These are phyloP conservation scores for Heteropelma amictum DNA, from an alignment of 2,888 invertebrate genomes.

Conservation along the genomic window DNA sequence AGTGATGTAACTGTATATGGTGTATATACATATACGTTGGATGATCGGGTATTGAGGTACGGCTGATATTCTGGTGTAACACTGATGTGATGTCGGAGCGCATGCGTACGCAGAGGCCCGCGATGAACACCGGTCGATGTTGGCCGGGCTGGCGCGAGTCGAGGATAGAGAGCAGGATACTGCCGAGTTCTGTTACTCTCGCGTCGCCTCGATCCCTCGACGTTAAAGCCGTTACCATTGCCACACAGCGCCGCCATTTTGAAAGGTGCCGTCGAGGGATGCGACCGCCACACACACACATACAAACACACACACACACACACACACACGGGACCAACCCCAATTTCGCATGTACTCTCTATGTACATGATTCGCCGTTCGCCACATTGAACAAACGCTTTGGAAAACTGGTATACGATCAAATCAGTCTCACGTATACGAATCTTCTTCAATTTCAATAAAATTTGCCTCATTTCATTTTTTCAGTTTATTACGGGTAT, in stretches of 20 bases:
- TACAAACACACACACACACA: too few species aligned
- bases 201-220: conserved; percentile 64
- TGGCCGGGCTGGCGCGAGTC: conserved; percentile 74
- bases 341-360: not conserved
- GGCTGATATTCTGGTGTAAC: conserved; percentile 71
- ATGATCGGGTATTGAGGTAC: conserved; percentile 34
- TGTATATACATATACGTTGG: not conserved
- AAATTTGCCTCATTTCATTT: too few species aligned
- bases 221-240: conserved; percentile 55
- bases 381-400: not conserved
- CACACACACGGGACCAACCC: conserved; percentile 40
- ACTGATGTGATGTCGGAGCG: conserved; percentile 66
- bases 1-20: too few species aligned
- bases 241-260: conserved; percentile 67
- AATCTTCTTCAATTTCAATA: too few species aligned
- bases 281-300: conserved; percentile 48
- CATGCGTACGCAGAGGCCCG: conserved; percentile 53
- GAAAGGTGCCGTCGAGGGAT: conserved; percentile 54
- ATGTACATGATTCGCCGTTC: conserved; percentile 22
- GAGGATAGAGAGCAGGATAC: conserved; percentile 61
- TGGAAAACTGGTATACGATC: too few species aligned
- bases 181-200: conserved; percentile 19
- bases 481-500: too few species aligned
- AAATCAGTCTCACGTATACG: too few species aligned
- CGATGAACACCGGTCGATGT: conserved; percentile 74